Percentiles rank a stretch among this genome's conserved stretches.
phyloP scores from a whole-genome alignment of 2,888 invertebrate genomes.

The Pseudeuparius sepicola region DNA sequence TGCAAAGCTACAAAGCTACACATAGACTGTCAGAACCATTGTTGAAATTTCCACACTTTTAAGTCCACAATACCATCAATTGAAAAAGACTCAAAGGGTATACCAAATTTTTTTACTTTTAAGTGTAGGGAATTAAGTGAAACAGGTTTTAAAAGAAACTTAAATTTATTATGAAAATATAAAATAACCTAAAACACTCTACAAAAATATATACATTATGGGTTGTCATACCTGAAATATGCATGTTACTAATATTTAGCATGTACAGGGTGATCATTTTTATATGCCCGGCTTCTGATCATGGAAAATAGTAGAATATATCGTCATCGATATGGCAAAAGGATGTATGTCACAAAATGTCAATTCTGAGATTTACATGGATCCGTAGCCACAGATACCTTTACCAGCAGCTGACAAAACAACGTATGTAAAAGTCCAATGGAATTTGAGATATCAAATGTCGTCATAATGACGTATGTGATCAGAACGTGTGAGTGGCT shows the following conservation, averaged over 20 bases:
- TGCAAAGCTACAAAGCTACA: too few relatives aligned
- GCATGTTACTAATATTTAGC: too few relatives aligned
- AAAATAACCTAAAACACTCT: slow-evolving; percentile 30
- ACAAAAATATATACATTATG: slow-evolving; percentile 29
- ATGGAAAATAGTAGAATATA: too few relatives aligned
- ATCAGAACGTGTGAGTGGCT: too few relatives aligned
- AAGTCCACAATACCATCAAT: too few relatives aligned
- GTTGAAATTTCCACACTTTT: too few relatives aligned
- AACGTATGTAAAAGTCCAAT: slow-evolving; percentile 8
- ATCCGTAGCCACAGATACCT: slow-evolving; percentile 3
- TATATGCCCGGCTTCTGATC: too few relatives aligned
- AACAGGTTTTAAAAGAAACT: slow-evolving; percentile 22
- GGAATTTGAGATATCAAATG: slow-evolving; percentile 2
- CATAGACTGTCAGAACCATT: too few relatives aligned
- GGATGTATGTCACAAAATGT: slow-evolving; percentile 4
- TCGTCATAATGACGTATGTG: neutral
- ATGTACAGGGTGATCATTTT: too few relatives aligned
- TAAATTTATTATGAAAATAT: slow-evolving; percentile 31
- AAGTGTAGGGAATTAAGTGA: too few relatives aligned
- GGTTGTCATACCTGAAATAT: slow-evolving; percentile 20
- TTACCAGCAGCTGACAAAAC: neutral
- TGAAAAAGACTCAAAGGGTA: too few relatives aligned
- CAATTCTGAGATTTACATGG: neutral
- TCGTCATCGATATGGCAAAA: slow-evolving; percentile 5
- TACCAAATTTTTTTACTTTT: too few relatives aligned